Evolutionary conservation across 2,888 invertebrate species (phyloP).

Genomic region (Schizotus pectinicornis): DNA sequence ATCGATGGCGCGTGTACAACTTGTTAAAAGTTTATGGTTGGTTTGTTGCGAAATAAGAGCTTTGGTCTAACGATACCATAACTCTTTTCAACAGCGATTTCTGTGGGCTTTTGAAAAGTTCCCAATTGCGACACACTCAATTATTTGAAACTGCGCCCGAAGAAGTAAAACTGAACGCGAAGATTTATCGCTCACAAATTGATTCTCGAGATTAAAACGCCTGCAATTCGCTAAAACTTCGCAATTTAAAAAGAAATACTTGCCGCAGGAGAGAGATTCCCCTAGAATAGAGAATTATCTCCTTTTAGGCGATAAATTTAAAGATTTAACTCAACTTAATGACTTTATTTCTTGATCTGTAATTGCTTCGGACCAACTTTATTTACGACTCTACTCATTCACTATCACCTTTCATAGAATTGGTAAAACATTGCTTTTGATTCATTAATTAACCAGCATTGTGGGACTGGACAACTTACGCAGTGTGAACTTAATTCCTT

Average conservation of each 20-base stretch:
- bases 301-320: no score
- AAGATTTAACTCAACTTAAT: no score
- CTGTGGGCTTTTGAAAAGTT: slow-evolving; percentile 17
- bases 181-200: slow-evolving; percentile 17
- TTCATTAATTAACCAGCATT: no score
- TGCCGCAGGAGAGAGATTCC: background rate
- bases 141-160: slow-evolving; percentile 13
- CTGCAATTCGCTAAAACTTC: background rate
- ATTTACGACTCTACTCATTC: no score
- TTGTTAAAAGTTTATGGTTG: slow-evolving; percentile 29
- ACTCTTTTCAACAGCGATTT: slow-evolving; percentile 12
- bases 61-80: background rate
- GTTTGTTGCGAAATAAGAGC: slow-evolving; percentile 6
- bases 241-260: slow-evolving; percentile 3
- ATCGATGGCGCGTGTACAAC: slow-evolving; percentile 9
- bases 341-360: no score
- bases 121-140: slow-evolving; percentile 16
- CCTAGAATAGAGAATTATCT: no score
- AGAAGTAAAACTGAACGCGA: slow-evolving; percentile 5
- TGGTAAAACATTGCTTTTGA: no score
- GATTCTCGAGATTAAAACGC: slow-evolving; percentile 18
- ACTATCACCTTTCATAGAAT: no score
- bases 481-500: no score
- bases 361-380: no score
- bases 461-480: no score